phyloP scores from a whole-genome alignment of 2,888 invertebrate species.

The Tortrix viridana region DNA sequence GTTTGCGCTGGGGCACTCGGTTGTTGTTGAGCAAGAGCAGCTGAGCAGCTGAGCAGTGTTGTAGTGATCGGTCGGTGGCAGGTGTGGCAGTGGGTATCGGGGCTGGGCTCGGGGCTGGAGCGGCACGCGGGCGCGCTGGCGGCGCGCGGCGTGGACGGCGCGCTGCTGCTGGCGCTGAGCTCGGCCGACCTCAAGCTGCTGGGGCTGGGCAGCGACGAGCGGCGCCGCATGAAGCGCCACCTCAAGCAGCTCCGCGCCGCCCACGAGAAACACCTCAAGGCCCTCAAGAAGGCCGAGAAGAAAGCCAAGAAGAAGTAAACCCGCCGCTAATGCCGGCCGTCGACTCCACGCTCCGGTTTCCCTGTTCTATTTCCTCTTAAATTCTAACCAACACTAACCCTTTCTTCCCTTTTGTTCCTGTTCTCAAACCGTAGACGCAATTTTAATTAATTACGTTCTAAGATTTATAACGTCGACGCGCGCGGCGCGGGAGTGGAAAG shows the following conservation, averaged over 20 bases:
- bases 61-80: slow-evolving; percentile 55
- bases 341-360: background rate
- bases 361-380: background rate
- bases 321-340: background rate
- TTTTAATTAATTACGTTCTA: slow-evolving; percentile 8
- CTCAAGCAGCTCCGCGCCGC: slow-evolving; percentile 92
- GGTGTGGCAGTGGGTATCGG: slow-evolving; percentile 96
- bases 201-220: slow-evolving; percentile 92
- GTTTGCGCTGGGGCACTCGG: too few relatives aligned
- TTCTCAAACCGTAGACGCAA: background rate
- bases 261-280: slow-evolving; percentile 94
- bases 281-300: slow-evolving; percentile 94
- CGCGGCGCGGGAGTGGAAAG: slow-evolving; percentile 49
- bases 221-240: slow-evolving; percentile 90
- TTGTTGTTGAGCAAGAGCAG: too few relatives aligned
- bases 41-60: too few relatives aligned
- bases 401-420: background rate
- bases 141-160: slow-evolving; percentile 94
- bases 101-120: slow-evolving; percentile 93
- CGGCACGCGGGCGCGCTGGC: slow-evolving; percentile 94
- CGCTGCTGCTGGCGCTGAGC: slow-evolving; percentile 93
- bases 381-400: background rate
- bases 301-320: slow-evolving; percentile 88
- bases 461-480: slow-evolving; percentile 43
- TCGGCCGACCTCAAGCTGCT: slow-evolving; percentile 96